A percentile compares a stretch with the other conserved stretches of the same genome.
phyloP scores from a whole-genome alignment of 2,113 vertebrate species.

The Peromyscus californicus region DNA sequence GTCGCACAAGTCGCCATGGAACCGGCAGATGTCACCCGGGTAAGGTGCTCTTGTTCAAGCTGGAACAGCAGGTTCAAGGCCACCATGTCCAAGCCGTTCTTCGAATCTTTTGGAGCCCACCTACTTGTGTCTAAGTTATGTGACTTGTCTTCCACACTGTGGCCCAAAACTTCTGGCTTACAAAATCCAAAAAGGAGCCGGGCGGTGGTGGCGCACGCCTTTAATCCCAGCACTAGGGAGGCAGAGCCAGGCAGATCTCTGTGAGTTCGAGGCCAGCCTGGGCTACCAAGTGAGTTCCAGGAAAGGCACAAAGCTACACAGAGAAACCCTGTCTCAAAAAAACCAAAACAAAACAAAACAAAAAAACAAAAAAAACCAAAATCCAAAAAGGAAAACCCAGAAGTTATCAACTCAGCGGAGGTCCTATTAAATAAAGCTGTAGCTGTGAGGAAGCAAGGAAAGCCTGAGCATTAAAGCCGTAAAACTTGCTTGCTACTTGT shows the following conservation, averaged over 20 bases:
- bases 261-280: too few relatives aligned
- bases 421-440: slow-evolving; percentile 89
- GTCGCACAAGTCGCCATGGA: slow-evolving; percentile 90
- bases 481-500: slow-evolving; percentile 90
- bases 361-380: too few relatives aligned
- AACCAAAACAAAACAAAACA: too few relatives aligned
- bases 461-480: slow-evolving; percentile 90
- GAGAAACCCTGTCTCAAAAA: too few relatives aligned
- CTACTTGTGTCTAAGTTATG: slow-evolving; percentile 85
- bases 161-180: slow-evolving; percentile 88
- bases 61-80: slow-evolving; percentile 94
- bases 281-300: too few relatives aligned
- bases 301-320: too few relatives aligned
- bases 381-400: slow-evolving; percentile 86
- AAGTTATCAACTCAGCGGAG: slow-evolving; percentile 87
- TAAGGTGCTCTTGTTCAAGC: slow-evolving; percentile 91
- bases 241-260: too few relatives aligned
- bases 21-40: slow-evolving; percentile 96
- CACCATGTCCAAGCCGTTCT: slow-evolving; percentile 90
- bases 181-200: slow-evolving; percentile 87
- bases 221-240: too few relatives aligned
- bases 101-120: slow-evolving; percentile 88
- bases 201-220: too few relatives aligned
- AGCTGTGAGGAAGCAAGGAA: slow-evolving; percentile 90
- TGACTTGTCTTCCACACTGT: slow-evolving; percentile 89